Evolutionary conservation across 2,113 vertebrate species (phyloP).

Genomic region (Callipepla squamata): DNA sequence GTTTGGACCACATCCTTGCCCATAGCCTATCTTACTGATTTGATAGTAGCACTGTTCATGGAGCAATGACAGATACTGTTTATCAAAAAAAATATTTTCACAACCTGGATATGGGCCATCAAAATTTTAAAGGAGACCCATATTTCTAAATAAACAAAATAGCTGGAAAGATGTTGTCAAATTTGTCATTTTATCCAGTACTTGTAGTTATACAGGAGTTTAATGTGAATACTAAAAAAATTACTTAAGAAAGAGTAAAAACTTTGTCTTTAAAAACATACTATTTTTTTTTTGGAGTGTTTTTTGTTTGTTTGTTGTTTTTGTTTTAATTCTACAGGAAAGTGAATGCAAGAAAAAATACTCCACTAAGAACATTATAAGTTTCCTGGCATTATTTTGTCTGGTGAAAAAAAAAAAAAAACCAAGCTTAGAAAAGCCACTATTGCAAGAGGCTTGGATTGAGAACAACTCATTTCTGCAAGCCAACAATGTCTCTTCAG

Average conservation of each 20-base stretch:
- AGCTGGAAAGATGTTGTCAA: not conserved
- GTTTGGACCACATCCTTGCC: not conserved
- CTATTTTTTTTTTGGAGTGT: not conserved
- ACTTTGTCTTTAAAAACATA: not conserved
- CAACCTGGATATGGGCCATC: not conserved
- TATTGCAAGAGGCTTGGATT: conserved; percentile 22
- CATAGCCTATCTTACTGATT: not conserved
- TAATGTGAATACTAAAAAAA: not conserved
- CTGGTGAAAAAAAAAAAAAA: not conserved
- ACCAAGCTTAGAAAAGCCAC: not conserved
- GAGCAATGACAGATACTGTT: not conserved
- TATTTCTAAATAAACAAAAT: not conserved
- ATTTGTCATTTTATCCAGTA: not conserved
- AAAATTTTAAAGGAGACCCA: not conserved
- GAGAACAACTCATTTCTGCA: not conserved
- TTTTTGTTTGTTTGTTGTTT: not conserved
- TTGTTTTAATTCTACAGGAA: not conserved
- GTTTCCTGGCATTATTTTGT: conserved; percentile 7
- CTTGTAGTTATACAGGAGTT: not conserved
- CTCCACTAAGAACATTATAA: not conserved
- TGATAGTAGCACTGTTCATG: not conserved
- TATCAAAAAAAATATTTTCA: not conserved
- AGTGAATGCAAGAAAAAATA: conserved; percentile 6
- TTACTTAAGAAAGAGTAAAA: not conserved
- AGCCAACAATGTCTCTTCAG: conserved; percentile 24